Evolutionary conservation across 1,140 invertebrate species (phyloP).

Genomic region (Lepidurus apus): DNA sequence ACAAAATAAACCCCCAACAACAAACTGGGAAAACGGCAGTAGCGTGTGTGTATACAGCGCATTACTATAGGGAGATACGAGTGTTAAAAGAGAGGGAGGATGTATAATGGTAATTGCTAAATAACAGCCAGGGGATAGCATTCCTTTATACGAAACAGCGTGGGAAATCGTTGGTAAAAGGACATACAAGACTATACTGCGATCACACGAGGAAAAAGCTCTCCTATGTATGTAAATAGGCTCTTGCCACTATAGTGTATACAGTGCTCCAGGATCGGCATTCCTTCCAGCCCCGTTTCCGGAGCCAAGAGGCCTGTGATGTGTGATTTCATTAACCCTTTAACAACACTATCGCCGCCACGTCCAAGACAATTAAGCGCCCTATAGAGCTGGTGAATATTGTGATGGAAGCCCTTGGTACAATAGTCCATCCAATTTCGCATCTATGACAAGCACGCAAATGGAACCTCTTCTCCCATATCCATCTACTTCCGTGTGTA

Average conservation of each 20-base stretch:
- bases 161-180: conserved; percentile 8
- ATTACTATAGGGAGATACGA: background rate
- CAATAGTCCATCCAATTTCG: background rate
- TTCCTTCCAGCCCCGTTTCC: background rate
- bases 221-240: background rate
- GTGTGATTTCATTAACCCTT: background rate
- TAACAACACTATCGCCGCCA: background rate
- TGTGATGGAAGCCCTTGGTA: background rate
- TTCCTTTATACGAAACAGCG: background rate
- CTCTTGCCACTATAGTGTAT: no score
- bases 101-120: conserved; percentile 11
- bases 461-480: background rate
- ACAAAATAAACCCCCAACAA: background rate
- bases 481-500: no score
- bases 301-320: background rate
- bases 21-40: background rate
- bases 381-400: background rate
- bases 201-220: background rate
- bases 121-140: conserved; percentile 16
- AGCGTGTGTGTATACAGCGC: background rate
- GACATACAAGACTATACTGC: background rate
- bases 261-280: no score
- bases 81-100: conserved; percentile 21
- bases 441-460: conserved; percentile 5
- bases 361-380: background rate